Base-by-base conservation (phyloP, 2,888 invertebrate species). In the Plagodis dolabraria region DNA sequence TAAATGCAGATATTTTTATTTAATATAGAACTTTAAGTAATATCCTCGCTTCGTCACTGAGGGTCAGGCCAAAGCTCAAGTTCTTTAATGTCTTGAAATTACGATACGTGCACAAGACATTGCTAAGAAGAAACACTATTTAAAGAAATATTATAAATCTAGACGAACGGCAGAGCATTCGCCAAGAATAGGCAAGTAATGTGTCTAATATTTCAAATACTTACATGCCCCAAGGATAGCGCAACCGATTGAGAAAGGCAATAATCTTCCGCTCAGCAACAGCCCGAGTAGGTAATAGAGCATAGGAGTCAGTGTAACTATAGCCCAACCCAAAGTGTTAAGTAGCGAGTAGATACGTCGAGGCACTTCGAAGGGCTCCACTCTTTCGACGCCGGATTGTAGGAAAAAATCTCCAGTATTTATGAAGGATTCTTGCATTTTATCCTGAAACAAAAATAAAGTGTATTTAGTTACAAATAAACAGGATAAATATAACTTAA, bases 381-480 rank as follows among this genome's bases (percentile, higher is more conserved):
- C 88, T 74, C 94, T 93, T 67, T 94, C 92, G 6, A 96, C 93
- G 5, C 96, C 97, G 6, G 96, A 96, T 47, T 95, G 95, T 52
- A 94, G 87, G 83, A 97, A 97, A 85, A 96, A 97, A 82, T 96
- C 96, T 10, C 97, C 97, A 2, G 96, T 96, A 76, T 95, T 93
- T 12, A 94, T 69, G 79, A 96, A 96, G 63, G 96, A 96, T 22
- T 96, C 96, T 73, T 94, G 93, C 93, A 96, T 92, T 83, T 94
- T 94, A 80, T 96, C 96, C 96, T 96, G 83, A 9, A 86, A 87
- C 36, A 53, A 65, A 8, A 55, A 5, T n/a, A 50, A 38, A 9
- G 5, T 9, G 38, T 38, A 8, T 7, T 38, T 38, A 38, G 7
- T 38, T 38, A 38, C 9, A 38, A 8, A 38, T n/a, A 45, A 36